These are phyloP conservation scores for Lamproptera curius DNA, from an alignment of 2,888 invertebrate species.

Conservation along the genomic window DNA sequence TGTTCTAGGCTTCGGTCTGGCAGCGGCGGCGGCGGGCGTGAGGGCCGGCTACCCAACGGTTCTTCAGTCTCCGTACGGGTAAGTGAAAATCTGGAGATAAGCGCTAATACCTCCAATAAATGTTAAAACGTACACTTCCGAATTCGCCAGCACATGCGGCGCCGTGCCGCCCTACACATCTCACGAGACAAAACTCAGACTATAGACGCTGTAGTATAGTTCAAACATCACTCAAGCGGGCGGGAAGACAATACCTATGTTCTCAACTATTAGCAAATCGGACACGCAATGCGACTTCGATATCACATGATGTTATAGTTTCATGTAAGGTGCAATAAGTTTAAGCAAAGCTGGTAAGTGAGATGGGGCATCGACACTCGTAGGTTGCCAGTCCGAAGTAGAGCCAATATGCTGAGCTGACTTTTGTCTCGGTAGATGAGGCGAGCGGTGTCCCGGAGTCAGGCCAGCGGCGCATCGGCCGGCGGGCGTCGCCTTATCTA, in stretches of 20 bases:
- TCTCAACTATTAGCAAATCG: constrained; percentile 3
- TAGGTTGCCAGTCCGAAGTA: constrained; percentile 29
- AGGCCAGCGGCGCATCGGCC: constrained; percentile 68
- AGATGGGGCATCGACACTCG: constrained; percentile 30
- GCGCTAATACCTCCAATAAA: constrained; percentile 54
- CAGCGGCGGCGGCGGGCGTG: constrained; percentile 82
- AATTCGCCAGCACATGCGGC: constrained; percentile 74
- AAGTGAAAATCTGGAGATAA: constrained; percentile 63
- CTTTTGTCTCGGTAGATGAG: constrained; percentile 79
- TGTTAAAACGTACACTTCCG: constrained; percentile 75
- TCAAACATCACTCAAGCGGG: constrained; percentile 6
- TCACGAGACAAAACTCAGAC: constrained; percentile 78
- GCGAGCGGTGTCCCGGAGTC: constrained; percentile 69
- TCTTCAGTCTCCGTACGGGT: constrained; percentile 91
- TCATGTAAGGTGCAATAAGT: constrained; percentile 1
- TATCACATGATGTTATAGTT: constrained; percentile 12
- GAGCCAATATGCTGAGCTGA: constrained; percentile 56
- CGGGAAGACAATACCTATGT: constrained; percentile 1
- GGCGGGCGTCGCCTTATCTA: constrained; percentile 74
- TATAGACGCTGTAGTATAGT: background rate
- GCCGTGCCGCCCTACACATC: constrained; percentile 67
- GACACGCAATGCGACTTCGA: constrained; percentile 4
- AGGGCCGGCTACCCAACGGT: constrained; percentile 88
- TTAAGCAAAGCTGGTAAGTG: constrained; percentile 30
- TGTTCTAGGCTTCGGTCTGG: constrained; percentile 68